Conservation (phyloP, 2,113 vertebrate species). For the Taurulus bubalis region DNA sequence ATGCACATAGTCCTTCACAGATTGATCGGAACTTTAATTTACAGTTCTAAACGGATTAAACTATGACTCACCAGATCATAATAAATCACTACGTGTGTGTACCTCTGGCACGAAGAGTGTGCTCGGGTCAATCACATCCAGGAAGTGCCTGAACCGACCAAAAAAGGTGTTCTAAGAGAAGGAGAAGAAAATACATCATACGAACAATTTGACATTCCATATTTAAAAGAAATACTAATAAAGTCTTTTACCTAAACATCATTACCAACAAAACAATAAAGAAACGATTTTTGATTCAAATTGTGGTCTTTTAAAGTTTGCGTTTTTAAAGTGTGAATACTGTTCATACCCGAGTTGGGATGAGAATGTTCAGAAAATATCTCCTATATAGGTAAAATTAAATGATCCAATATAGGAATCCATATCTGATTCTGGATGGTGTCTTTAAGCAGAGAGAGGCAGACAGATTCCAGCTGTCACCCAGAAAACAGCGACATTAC, state of each 20-base stretch:
- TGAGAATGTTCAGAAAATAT: constrained; percentile 7
- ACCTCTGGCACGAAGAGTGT: constrained; percentile 94
- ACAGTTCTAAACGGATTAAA: background rate
- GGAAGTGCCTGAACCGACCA: constrained; percentile 91
- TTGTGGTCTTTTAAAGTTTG: background rate
- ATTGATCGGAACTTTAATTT: background rate
- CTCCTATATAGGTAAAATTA: background rate
- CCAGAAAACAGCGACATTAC: constrained; percentile 40
- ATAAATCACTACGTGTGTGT: constrained; percentile 27
- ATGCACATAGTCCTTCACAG: background rate
- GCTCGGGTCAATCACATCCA: constrained; percentile 94
- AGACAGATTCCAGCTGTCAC: constrained; percentile 53
- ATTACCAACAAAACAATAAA: background rate
- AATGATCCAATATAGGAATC: background rate
- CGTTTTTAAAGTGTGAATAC: background rate
- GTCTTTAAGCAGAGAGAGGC: background rate
- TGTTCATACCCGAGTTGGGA: background rate
- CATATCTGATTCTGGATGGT: background rate
- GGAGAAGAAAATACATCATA: background rate
- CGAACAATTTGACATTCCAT: background rate
- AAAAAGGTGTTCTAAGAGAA: constrained; percentile 86
- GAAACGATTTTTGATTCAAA: background rate
- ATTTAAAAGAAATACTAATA: background rate
- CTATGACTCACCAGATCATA: background rate
- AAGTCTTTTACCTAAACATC: background rate